Evolutionary conservation across 2,797 vertebrate genomes (phyloP).

Genomic region (Distichodus sexfasciatus): DNA sequence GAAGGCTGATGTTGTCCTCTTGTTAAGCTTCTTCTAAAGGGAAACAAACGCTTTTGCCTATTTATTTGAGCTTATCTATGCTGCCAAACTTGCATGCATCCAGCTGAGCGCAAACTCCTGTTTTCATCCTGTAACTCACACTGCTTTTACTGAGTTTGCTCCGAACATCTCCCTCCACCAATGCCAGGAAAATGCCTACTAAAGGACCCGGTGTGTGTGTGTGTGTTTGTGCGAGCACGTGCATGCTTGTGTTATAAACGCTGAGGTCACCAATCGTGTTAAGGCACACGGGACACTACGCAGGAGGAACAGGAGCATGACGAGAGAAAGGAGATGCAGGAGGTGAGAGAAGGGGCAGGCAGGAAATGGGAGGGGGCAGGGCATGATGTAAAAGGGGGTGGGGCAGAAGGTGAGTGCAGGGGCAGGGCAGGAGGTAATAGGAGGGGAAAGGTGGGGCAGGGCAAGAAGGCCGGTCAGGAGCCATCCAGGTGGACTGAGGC

Average conservation of each 20-base stretch:
- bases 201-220: slow-evolving; percentile 1
- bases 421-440: too few species aligned
- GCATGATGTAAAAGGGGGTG: neutral
- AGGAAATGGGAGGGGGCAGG: neutral
- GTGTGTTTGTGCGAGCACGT: slow-evolving; percentile 20
- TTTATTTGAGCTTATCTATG: too few species aligned
- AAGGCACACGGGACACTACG: slow-evolving; percentile 52
- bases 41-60: too few species aligned
- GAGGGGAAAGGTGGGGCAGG: neutral
- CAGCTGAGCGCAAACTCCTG: too few species aligned
- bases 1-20: too few species aligned
- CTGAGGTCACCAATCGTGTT: slow-evolving; percentile 51
- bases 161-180: too few species aligned
- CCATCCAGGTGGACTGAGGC: neutral
- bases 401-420: neutral
- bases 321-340: too few species aligned
- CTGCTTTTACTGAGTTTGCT: too few species aligned
- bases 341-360: neutral
- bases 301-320: too few species aligned
- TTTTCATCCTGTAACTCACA: too few species aligned
- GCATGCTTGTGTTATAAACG: slow-evolving; percentile 32
- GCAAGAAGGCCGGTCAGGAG: neutral
- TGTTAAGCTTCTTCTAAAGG: too few species aligned
- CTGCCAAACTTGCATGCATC: too few species aligned
- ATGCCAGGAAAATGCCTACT: neutral